Evolutionary conservation across 2,113 vertebrate genomes (phyloP).

Genomic region (Anseranas semipalmata): DNA sequence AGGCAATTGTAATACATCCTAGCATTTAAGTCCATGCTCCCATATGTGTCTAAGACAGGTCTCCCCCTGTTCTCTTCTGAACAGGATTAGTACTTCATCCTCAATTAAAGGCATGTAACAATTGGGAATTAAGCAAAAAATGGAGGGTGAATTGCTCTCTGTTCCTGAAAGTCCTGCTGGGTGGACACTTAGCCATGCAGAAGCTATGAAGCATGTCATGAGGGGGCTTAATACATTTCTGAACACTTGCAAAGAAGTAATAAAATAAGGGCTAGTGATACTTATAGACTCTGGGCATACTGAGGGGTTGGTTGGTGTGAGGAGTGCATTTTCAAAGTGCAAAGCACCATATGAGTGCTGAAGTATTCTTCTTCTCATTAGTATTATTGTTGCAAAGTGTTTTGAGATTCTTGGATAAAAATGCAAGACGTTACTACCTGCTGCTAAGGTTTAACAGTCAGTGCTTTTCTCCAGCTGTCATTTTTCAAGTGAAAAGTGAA

Average conservation of each 20-base stretch:
- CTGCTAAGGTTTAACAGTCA: slow-evolving; percentile 50
- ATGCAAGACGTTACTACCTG: slow-evolving; percentile 40
- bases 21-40: not conserved
- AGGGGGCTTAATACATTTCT: not conserved
- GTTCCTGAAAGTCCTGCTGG: not conserved
- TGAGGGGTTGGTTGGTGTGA: not conserved
- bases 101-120: not conserved
- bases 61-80: not conserved
- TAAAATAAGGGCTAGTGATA: not conserved
- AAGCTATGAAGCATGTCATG: not conserved
- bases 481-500: slow-evolving; percentile 47
- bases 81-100: not conserved
- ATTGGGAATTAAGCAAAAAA: not conserved
- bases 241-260: not conserved
- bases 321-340: not conserved
- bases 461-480: slow-evolving; percentile 43
- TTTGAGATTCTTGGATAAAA: slow-evolving; percentile 36
- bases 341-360: not conserved
- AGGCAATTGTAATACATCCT: not conserved
- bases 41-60: not conserved
- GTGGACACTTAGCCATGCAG: not conserved
- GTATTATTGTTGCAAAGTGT: slow-evolving; percentile 7
- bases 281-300: not conserved
- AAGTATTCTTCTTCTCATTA: slow-evolving; percentile 3
- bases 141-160: not conserved